Evolutionary conservation across 92 coral and sea anemone genomes (phyloP).

Genomic region (Plumapathes pennacea): DNA sequence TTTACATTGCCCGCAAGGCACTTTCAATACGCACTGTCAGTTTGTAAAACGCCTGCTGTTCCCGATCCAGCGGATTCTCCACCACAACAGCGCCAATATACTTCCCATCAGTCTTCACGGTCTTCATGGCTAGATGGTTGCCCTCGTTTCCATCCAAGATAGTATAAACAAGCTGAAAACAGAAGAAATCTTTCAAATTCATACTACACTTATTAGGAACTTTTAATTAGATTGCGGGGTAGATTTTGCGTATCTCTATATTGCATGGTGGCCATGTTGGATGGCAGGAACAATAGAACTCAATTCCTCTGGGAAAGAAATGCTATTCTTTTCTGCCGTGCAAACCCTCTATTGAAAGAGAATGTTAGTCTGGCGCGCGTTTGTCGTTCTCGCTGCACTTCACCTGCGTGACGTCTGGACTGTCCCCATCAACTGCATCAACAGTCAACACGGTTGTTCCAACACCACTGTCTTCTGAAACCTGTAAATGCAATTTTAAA

Average conservation of each 20-base stretch:
- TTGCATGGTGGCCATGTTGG: too few species aligned
- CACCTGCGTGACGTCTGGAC: slow-evolving; percentile 69
- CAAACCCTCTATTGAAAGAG: too few species aligned
- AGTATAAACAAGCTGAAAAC: slow-evolving; percentile 54
- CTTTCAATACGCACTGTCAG: slow-evolving; percentile 55
- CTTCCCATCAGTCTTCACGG: slow-evolving; percentile 47
- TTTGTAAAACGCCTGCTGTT: slow-evolving; percentile 56
- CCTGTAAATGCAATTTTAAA: too few species aligned
- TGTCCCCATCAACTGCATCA: slow-evolving; percentile 80
- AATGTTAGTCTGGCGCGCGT: too few species aligned
- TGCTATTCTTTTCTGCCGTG: too few species aligned
- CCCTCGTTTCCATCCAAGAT: slow-evolving; percentile 70
- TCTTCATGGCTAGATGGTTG: slow-evolving; percentile 50
- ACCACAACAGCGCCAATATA: slow-evolving; percentile 68
- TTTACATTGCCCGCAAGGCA: not conserved
- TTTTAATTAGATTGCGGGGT: too few species aligned
- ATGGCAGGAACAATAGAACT: too few species aligned
- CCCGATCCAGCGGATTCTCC: slow-evolving; percentile 78
- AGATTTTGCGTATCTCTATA: too few species aligned
- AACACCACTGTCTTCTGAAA: slow-evolving; percentile 63
- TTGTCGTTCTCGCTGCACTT: too few species aligned
- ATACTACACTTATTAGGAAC: too few species aligned
- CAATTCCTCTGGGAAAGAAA: too few species aligned
- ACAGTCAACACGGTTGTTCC: slow-evolving; percentile 62
- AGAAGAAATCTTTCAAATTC: too few species aligned